Conservation (phyloP, 1,140 invertebrate species). For the Rhopalosiphum maidis region DNA sequence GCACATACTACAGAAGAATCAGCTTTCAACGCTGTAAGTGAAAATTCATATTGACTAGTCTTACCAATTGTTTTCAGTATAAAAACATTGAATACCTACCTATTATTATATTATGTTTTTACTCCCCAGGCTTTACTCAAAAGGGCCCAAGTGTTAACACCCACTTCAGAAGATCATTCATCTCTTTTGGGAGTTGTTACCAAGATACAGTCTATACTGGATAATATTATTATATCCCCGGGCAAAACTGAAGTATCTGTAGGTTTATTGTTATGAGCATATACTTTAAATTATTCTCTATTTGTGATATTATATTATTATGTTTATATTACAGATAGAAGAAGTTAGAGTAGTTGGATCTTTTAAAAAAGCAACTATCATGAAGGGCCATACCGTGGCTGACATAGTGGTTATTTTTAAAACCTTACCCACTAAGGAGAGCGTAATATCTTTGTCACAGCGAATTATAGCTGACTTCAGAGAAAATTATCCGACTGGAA, state of each 20-base stretch:
- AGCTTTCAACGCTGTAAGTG: slow-evolving; percentile 48
- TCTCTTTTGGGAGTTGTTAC: slow-evolving; percentile 91
- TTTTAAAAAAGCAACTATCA: slow-evolving; percentile 98
- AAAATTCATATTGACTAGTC: neutral
- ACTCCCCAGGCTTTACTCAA: slow-evolving; percentile 86
- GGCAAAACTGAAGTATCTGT: slow-evolving; percentile 95
- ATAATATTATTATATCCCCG: slow-evolving; percentile 91
- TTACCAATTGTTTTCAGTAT: neutral
- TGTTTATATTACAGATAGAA: slow-evolving; percentile 76
- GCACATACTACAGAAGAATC: slow-evolving; percentile 68
- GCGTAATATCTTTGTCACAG: slow-evolving; percentile 71
- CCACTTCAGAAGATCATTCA: slow-evolving; percentile 86
- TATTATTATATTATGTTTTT: slow-evolving; percentile 62
- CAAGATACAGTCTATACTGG: slow-evolving; percentile 89
- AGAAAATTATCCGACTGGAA: slow-evolving; percentile 41
- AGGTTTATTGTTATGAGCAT: slow-evolving; percentile 66
- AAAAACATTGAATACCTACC: neutral
- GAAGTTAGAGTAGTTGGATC: slow-evolving; percentile 96
- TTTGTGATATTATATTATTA: neutral
- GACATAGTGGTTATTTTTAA: slow-evolving; percentile 98
- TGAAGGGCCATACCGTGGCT: slow-evolving; percentile 92
- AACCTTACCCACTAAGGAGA: slow-evolving; percentile 94
- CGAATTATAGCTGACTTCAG: slow-evolving; percentile 43
- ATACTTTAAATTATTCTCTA: neutral
- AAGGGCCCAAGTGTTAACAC: slow-evolving; percentile 87